Evolutionary conservation across 1,140 invertebrate species (phyloP).

Genomic region (Zaprionus taronus): DNA sequence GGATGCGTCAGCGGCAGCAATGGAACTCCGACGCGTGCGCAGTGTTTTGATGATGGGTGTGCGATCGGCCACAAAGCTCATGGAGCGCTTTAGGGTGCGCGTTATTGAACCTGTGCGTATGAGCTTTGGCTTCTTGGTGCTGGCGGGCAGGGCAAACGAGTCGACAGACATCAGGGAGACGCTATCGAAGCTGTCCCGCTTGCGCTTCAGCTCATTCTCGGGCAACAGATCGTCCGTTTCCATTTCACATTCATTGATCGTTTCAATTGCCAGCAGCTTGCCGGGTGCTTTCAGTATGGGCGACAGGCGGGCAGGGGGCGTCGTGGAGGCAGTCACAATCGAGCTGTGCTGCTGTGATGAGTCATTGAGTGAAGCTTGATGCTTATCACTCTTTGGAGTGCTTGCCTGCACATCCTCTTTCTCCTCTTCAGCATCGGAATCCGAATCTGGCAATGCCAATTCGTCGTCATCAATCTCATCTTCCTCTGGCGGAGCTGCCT

Average conservation of each 20-base stretch:
- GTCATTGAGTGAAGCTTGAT: conserved; percentile 16
- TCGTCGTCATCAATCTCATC: neutral
- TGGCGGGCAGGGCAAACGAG: conserved; percentile 70
- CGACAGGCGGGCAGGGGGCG: conserved; percentile 54
- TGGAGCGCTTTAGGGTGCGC: conserved; percentile 72
- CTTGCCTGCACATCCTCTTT: conserved; percentile 62
- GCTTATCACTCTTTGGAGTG: conserved; percentile 56
- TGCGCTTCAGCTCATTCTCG: conserved; percentile 73
- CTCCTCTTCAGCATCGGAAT: conserved; percentile 52
- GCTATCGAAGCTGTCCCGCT: conserved; percentile 78
- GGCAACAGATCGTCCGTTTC: conserved; percentile 55
- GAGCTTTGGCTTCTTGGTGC: conserved; percentile 80
- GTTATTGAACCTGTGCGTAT: conserved; percentile 80
- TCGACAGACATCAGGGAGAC: conserved; percentile 80
- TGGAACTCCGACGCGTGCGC: conserved; percentile 74
- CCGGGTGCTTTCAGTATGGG: conserved; percentile 65
- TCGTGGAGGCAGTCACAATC: conserved; percentile 39
- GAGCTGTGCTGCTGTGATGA: neutral
- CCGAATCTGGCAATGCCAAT: conserved; percentile 61
- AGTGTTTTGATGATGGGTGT: conserved; percentile 78
- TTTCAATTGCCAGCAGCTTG: conserved; percentile 37
- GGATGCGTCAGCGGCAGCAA: conserved; percentile 61
- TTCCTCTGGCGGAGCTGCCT: conserved; percentile 34
- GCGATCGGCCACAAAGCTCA: conserved; percentile 78
- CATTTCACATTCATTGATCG: conserved; percentile 65